Base-by-base conservation (phyloP, 2,888 invertebrate species). In the Hirudinaria manillensis region DNA sequence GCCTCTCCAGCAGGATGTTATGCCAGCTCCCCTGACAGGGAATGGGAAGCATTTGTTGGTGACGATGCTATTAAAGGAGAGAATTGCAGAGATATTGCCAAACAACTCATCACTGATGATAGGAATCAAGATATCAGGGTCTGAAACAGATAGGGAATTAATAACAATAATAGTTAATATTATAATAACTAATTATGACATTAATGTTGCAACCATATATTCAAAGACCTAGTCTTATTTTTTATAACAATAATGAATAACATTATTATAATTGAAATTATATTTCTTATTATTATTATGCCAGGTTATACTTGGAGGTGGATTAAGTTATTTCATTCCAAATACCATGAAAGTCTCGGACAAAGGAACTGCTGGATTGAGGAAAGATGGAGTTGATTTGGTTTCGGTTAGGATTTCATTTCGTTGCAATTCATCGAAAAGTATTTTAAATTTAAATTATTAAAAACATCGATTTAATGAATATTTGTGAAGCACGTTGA, bases 1-100 rank as follows among this genome's bases (percentile, higher is more conserved):
- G 85, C 85, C 38, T 83, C 85, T 0, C 85, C 85, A 0, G 82
- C 82, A 0, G 82, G 83, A 0, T 74, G 81, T 19, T 85, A 84
- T 79, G 83, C 85, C 2, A 81, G 83, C 71, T 77, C 80, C 0
- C 78, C 83, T 0, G 79, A 82, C 55, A 73, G 85, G 36, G 27
- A 74, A n/a, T 78, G 77, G 76, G 78, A 78, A 70, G n/a, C 61
- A 1, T 75, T 73, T 38, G 55, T 77, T 2, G 70, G 70, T 10
- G n/a, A n/a, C 19, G 38, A n/a, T 10, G 67, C 56, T 2, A 29
- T 27, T 4, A 61, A 16, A 24, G 19, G 72, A 19, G 61, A 51
- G 32, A 51, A 68, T 24, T 78, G 78, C 72, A 7, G 19, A 7
- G 78, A 78, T 61, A 76, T 78, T 65, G 78, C 77, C 19, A n/a